These are phyloP conservation scores for Philotrypesis tridentata DNA, from an alignment of 1,140 invertebrate species.

Conservation along the genomic window DNA sequence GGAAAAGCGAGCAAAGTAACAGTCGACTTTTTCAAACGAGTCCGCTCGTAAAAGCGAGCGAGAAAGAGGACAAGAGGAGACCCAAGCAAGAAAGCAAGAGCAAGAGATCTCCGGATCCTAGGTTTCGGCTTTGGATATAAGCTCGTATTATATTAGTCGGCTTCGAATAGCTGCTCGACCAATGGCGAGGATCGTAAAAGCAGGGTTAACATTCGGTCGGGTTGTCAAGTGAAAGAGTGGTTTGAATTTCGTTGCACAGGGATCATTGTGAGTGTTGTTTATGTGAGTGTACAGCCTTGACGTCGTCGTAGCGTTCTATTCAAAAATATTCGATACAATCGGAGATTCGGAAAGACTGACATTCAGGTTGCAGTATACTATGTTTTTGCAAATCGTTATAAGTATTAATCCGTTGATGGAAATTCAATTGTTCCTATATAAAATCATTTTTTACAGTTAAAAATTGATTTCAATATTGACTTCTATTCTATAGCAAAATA, in stretches of 20 bases:
- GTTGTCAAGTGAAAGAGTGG: conserved; percentile 71
- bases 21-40: conserved; percentile 70
- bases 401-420: too few relatives aligned
- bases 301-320: neutral
- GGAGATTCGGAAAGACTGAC: neutral
- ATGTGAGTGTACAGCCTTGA: conserved; percentile 36
- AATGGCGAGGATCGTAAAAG: conserved; percentile 71
- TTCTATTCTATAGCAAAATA: too few relatives aligned
- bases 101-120: conserved; percentile 58
- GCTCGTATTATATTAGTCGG: conserved; percentile 73
- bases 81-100: neutral
- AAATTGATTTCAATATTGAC: too few relatives aligned
- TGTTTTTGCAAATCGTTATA: neutral
- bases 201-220: conserved; percentile 72
- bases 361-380: neutral
- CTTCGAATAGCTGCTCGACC: conserved; percentile 63
- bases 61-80: conserved; percentile 37
- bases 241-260: conserved; percentile 66
- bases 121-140: conserved; percentile 72
- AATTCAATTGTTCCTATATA: too few relatives aligned
- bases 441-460: too few relatives aligned
- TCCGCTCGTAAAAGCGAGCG: conserved; percentile 70
- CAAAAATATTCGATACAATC: neutral
- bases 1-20: conserved; percentile 69
- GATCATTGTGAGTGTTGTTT: conserved; percentile 62